Evolutionary conservation across 2,113 vertebrate species (phyloP).

Genomic region (Acrocephalus arundinaceus): DNA sequence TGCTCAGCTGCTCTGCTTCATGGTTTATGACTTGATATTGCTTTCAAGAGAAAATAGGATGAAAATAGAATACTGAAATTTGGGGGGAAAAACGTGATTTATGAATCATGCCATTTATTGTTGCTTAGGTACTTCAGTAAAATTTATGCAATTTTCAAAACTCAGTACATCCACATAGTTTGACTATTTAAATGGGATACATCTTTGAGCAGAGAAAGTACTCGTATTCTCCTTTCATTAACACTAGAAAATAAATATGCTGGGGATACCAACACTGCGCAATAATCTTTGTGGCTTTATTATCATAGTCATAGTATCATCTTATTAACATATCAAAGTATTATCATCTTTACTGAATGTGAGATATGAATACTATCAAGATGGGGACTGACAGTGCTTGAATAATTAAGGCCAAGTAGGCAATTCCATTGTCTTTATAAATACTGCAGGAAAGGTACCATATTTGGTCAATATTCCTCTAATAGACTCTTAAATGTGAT

Average conservation of each 20-base stretch:
- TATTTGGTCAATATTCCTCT: not conserved
- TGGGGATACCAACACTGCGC: not conserved
- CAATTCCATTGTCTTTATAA: not conserved
- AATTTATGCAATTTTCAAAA: not conserved
- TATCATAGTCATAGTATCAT: not conserved
- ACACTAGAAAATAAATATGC: not conserved
- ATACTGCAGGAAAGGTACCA: not conserved
- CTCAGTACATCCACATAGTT: not conserved
- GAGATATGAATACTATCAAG: not conserved
- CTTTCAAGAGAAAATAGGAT: constrained; percentile 9
- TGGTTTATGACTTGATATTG: constrained; percentile 40
- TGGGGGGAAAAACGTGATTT: not conserved
- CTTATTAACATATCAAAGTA: too few relatives aligned
- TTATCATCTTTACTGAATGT: not conserved
- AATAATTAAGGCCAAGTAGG: not conserved
- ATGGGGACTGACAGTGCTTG: not conserved
- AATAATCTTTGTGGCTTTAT: not conserved
- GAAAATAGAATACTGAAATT: constrained; percentile 22
- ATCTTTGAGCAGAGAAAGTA: not conserved
- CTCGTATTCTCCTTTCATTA: not conserved
- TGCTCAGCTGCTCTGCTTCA: constrained; percentile 8
- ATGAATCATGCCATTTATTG: not conserved
- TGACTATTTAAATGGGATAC: not conserved
- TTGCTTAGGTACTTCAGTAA: not conserved
- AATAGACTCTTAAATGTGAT: not conserved